phyloP scores from a whole-genome alignment of 2,113 vertebrate genomes.

The Sarotherodon lohbergeri region DNA sequence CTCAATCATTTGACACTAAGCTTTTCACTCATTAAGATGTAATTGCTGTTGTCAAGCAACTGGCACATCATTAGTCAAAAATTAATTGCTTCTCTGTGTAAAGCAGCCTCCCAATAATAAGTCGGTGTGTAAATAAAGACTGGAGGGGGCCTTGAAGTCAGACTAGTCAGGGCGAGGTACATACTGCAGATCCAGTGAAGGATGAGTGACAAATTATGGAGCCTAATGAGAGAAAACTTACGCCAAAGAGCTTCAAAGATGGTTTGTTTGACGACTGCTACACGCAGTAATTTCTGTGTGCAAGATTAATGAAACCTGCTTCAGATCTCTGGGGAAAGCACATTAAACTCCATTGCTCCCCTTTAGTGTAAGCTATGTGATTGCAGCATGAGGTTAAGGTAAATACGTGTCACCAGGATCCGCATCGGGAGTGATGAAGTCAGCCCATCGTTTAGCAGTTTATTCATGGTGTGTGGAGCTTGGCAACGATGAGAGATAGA shows the following conservation, averaged over 20 bases:
- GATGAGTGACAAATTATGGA: conserved; percentile 29
- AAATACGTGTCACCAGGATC: conserved; percentile 38
- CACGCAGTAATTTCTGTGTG: not conserved
- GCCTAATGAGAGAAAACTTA: conserved; percentile 36
- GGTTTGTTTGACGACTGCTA: not conserved
- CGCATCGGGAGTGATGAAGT: conserved; percentile 13
- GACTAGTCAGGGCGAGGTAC: not conserved
- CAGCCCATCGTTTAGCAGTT: not conserved
- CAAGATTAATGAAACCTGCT: conserved; percentile 9
- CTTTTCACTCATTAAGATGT: conserved; percentile 66
- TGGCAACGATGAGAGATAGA: not conserved
- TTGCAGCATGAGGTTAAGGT: conserved; percentile 7
- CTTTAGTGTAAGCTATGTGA: not conserved
- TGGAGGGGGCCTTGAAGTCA: conserved; percentile 28
- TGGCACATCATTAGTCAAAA: conserved; percentile 61
- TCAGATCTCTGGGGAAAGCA: not conserved
- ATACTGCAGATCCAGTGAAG: conserved; percentile 7
- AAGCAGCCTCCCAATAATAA: conserved; percentile 53
- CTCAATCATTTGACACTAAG: conserved; percentile 56
- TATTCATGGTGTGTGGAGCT: conserved; percentile 7
- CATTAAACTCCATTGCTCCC: not conserved
- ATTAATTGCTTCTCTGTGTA: conserved; percentile 60
- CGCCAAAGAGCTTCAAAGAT: not conserved
- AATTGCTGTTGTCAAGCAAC: conserved; percentile 67
- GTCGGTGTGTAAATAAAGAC: conserved; percentile 63